These are phyloP conservation scores for Phocides pigmalion DNA, from an alignment of 1,140 invertebrate species.

Conservation along the genomic window DNA sequence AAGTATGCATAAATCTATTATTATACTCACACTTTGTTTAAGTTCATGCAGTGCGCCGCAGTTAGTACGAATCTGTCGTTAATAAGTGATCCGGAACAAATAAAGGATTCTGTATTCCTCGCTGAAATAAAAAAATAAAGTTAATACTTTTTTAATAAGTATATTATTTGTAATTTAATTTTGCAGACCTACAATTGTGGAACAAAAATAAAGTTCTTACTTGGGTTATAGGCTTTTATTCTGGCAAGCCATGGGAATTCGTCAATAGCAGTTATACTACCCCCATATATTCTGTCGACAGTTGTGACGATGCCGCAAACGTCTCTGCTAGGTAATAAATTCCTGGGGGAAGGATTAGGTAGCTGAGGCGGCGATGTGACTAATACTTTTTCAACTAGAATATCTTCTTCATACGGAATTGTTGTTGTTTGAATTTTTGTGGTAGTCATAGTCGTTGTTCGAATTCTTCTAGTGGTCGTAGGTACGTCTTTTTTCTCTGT, in stretches of 20 bases:
- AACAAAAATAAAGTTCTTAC: neutral
- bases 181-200: neutral
- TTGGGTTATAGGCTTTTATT: slow-evolving; percentile 53
- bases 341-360: too few species aligned
- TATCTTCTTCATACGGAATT: neutral
- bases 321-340: slow-evolving; percentile 44
- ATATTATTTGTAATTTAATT: slow-evolving; percentile 20
- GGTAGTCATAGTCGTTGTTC: neutral
- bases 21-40: slow-evolving; percentile 44
- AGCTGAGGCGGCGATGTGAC: neutral
- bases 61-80: slow-evolving; percentile 85
- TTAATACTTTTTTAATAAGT: too few species aligned
- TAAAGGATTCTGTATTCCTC: slow-evolving; percentile 15
- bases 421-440: neutral
- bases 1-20: neutral
- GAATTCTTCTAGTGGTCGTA: neutral
- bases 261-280: slow-evolving; percentile 63
- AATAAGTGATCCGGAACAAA: slow-evolving; percentile 87
- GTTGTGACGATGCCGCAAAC: slow-evolving; percentile 44
- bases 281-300: slow-evolving; percentile 51
- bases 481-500: neutral
- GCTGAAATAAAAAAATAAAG: slow-evolving; percentile 30
- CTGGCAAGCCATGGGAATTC: slow-evolving; percentile 87
- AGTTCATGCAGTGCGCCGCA: slow-evolving; percentile 86
- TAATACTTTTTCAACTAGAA: neutral